Percentiles rank a stretch among this genome's conserved stretches.
phyloP scores from a whole-genome alignment of 1,140 invertebrate genomes.

The Dendroctonus ponderosae region DNA sequence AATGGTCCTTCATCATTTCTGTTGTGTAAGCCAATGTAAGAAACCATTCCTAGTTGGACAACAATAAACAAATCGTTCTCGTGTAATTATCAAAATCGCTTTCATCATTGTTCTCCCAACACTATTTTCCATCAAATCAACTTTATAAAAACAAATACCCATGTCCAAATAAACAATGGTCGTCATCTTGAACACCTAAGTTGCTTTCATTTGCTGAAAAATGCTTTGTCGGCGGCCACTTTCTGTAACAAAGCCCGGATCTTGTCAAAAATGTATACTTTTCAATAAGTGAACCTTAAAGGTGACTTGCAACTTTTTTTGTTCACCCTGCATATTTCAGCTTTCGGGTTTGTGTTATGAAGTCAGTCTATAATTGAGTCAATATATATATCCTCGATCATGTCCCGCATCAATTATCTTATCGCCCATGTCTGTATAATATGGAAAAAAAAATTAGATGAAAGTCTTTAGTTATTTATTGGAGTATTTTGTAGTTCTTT shows the following conservation, averaged over 20 bases:
- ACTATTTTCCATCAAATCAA: slow-evolving; percentile 6
- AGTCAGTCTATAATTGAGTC: slow-evolving; percentile 3
- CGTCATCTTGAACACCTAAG: slow-evolving; percentile 18
- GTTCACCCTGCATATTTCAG: neutral
- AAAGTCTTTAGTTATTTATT: no score
- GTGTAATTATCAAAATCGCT: neutral
- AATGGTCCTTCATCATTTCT: no score
- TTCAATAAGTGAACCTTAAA: slow-evolving; percentile 27
- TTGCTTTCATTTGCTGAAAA: slow-evolving; percentile 23
- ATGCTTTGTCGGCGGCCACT: slow-evolving; percentile 16
- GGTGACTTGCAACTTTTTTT: slow-evolving; percentile 25
- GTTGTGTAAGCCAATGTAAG: no score
- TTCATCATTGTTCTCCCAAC: slow-evolving; percentile 1
- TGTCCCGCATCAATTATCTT: no score
- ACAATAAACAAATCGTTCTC: no score
- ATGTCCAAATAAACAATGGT: slow-evolving; percentile 27
- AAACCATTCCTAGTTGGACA: no score
- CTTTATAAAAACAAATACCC: slow-evolving; percentile 23
- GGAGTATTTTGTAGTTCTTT: no score
- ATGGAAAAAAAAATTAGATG: no score
- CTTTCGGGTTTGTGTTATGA: slow-evolving; percentile 8
- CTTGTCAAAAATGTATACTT: slow-evolving; percentile 29
- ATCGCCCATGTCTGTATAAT: no score
- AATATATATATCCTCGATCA: no score
- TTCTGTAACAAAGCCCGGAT: slow-evolving; percentile 20